Evolutionary conservation across 1,140 invertebrate genomes (phyloP).

Genomic region (Drosophila simulans): DNA sequence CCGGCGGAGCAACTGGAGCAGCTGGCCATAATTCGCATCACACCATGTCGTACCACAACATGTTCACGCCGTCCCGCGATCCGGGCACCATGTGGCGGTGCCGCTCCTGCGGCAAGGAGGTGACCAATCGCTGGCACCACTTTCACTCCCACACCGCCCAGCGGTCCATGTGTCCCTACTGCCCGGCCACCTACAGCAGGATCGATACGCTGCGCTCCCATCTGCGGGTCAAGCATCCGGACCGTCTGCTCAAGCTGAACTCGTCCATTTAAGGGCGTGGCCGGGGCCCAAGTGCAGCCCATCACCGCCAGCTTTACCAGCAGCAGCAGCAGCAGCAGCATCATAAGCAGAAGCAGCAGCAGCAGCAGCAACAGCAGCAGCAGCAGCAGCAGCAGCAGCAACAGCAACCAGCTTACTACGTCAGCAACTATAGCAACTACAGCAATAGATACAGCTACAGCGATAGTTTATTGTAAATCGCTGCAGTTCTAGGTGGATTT

Average conservation of each 20-base stretch:
- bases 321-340: constrained; percentile 22
- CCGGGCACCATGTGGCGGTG: constrained; percentile 90
- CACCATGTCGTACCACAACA: constrained; percentile 91
- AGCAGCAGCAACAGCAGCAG: constrained; percentile 9
- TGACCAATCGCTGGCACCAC: constrained; percentile 94
- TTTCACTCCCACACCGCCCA: constrained; percentile 92
- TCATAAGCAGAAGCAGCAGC: constrained; percentile 1
- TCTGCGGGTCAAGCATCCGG: constrained; percentile 90
- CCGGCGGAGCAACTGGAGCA: constrained; percentile 21
- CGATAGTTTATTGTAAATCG: constrained; percentile 46
- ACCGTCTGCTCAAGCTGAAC: constrained; percentile 83
- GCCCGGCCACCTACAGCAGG: constrained; percentile 93
- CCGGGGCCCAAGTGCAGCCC: constrained; percentile 24
- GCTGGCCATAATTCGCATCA: constrained; percentile 81
- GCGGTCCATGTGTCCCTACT: constrained; percentile 92
- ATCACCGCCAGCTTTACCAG: constrained; percentile 26
- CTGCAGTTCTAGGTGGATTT: constrained; percentile 26
- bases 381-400: constrained; percentile 16
- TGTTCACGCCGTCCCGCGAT: constrained; percentile 90
- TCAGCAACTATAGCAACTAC: constrained; percentile 29
- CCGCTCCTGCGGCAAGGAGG: constrained; percentile 92
- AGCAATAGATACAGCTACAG: constrained; percentile 33
- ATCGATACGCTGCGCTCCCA: constrained; percentile 92
- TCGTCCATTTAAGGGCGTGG: constrained; percentile 70
- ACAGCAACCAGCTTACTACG: constrained; percentile 41